A percentile compares a stretch with the other conserved stretches of the same genome.
phyloP scores from a whole-genome alignment of 2,113 vertebrate genomes.

The Bucco capensis region DNA sequence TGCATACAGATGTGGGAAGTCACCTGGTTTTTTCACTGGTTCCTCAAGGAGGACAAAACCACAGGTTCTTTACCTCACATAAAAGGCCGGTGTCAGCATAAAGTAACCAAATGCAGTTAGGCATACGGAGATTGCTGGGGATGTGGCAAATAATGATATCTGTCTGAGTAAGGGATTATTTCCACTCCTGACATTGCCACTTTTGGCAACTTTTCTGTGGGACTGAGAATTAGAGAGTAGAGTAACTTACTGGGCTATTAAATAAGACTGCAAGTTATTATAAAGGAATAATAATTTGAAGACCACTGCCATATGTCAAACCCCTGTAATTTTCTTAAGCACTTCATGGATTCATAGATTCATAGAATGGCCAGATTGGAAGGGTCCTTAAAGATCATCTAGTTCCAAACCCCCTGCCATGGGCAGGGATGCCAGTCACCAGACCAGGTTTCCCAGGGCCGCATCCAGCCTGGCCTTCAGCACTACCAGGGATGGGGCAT shows the following conservation, averaged over 20 bases:
- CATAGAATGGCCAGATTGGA: too few species aligned
- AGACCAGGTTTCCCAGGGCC: too few species aligned
- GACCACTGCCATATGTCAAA: not conserved
- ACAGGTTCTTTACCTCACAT: not conserved
- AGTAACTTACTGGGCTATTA: not conserved
- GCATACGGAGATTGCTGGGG: not conserved
- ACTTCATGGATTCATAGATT: too few species aligned
- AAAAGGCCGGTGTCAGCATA: not conserved
- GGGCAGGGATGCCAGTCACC: too few species aligned
- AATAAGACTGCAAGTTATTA: not conserved
- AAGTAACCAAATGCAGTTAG: not conserved
- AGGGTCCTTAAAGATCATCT: too few species aligned
- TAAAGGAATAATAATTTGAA: not conserved
- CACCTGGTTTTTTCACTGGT: not conserved
- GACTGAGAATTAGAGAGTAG: not conserved
- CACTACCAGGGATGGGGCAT: too few species aligned
- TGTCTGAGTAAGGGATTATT: not conserved
- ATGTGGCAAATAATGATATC: not conserved
- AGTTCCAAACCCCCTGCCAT: too few species aligned
- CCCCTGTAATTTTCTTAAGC: not conserved
- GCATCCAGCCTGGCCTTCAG: too few species aligned
- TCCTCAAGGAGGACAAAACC: not conserved
- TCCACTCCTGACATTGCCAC: not conserved
- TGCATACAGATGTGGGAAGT: not conserved
- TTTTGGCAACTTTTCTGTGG: not conserved